Percentiles rank a stretch among this genome's conserved stretches.
Evolutionary conservation across 2,797 vertebrate species (phyloP).

Genomic region (Peromyscus aztecus): DNA sequence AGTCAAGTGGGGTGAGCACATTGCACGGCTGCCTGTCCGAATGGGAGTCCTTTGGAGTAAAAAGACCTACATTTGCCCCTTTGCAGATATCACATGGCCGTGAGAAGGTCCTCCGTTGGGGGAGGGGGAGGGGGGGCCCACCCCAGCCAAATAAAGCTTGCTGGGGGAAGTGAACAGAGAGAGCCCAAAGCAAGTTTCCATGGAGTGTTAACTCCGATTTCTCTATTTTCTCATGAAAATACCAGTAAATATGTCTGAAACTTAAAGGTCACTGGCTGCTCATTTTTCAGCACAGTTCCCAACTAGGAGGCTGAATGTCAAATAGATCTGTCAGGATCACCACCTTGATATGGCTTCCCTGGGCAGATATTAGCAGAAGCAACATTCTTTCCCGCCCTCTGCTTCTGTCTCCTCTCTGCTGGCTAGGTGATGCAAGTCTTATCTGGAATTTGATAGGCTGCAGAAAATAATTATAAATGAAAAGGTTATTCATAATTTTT

Average conservation of each 20-base stretch:
- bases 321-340: not conserved
- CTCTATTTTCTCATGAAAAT: conserved; percentile 29
- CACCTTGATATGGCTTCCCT: not conserved
- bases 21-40: not conserved
- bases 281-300: conserved; percentile 34
- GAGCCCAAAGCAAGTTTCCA: not conserved
- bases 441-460: conserved; percentile 87
- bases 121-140: not conserved
- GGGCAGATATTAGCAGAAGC: not conserved
- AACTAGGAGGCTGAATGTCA: conserved; percentile 22
- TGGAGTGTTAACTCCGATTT: not conserved
- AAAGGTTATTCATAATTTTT: conserved; percentile 98
- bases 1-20: not conserved
- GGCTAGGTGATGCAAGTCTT: conserved; percentile 84
- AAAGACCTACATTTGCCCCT: not conserved
- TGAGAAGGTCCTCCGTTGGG: not conserved
- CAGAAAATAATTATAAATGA: conserved; percentile 91
- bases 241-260: not conserved
- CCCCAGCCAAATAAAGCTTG: not conserved
- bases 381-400: not conserved
- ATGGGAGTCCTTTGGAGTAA: not conserved
- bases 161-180: not conserved
- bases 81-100: not conserved
- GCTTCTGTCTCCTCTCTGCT: conserved; percentile 22
- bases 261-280: conserved; percentile 38